A percentile compares a stretch with the other conserved stretches of the same genome.
Evolutionary conservation across 1,140 invertebrate species (phyloP).

Genomic region (Helicoverpa zea): DNA sequence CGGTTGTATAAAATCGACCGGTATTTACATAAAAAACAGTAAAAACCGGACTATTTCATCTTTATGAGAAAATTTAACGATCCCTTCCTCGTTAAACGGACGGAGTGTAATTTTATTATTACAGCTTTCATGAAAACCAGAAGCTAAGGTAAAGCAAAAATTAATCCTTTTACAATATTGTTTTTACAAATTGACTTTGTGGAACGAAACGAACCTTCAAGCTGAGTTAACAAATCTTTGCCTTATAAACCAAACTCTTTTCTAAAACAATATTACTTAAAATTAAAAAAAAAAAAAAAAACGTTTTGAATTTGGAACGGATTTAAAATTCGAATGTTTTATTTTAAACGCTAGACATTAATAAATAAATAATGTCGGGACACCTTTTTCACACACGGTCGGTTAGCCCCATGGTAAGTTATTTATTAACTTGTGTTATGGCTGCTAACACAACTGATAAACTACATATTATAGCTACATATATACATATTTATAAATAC

Average conservation of each 20-base stretch:
- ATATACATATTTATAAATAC: too few relatives aligned
- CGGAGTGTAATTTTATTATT: conserved; percentile 22
- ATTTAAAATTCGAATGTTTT: neutral
- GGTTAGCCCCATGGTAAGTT: too few relatives aligned
- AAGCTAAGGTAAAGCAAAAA: neutral
- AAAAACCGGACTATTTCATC: conserved; percentile 7
- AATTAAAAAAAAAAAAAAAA: neutral
- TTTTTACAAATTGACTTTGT: conserved; percentile 17
- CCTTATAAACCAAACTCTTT: conserved; percentile 2
- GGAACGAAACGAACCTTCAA: neutral
- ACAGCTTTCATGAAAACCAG: conserved; percentile 1
- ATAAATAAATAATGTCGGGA: too few relatives aligned
- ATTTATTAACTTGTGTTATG: too few relatives aligned
- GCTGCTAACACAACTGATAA: too few relatives aligned
- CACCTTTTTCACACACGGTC: too few relatives aligned
- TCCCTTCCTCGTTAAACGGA: conserved; percentile 13
- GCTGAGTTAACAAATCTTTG: neutral
- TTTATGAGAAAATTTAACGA: conserved; percentile 41
- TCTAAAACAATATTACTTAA: too few relatives aligned
- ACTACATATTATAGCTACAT: too few relatives aligned
- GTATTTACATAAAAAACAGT: conserved; percentile 24
- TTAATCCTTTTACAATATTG: conserved; percentile 32
- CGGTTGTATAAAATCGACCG: conserved; percentile 7
- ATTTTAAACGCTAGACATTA: neutral
- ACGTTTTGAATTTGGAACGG: neutral